Base-by-base conservation (phyloP, 2,113 vertebrate species). In the Pseudopodoces humilis region DNA sequence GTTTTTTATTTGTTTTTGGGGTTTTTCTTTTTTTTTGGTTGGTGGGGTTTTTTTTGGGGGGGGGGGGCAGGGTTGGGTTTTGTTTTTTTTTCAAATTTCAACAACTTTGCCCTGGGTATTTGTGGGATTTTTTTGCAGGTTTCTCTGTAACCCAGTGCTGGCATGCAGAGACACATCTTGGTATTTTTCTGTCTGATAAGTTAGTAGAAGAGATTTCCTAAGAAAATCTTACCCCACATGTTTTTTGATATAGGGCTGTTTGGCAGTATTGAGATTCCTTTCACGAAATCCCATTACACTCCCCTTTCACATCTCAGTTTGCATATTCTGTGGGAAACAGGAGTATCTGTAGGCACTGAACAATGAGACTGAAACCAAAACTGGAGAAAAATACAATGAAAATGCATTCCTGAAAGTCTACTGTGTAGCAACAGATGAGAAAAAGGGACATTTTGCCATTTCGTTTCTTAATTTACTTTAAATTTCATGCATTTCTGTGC, bases 91-190 rank as follows among this genome's bases (percentile, higher is more conserved):
- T 80, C 35, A 1, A 30, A 9, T 39, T 31, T 72, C 31, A 30
- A 21, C 15, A 33, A 62, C 3, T 60, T 83, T 37, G 15, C 2
- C 70, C 1, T 52, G 7, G 0, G 22, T 55, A 46, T 46, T 31
- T 19, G 2, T 31, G n/a, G 7, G 8, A 0, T 2, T 11, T 31
- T 72, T 74, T 74, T 55, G 2, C 9, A 44, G 15, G 2, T 47
- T 71, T 85, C 12, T 17, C 33, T 43, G 14, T 50, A 43, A 52
- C 9, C 7, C 41, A 44, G 27, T 47, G 24, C 7, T 69, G n/a
- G 6, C 21, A n/a, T 0, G 1, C 8, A 41, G 28, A 30, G 16
- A 53, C 5, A 33, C 5, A 30, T 20, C 8, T 4, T 30, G 7
- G 4, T 35, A 15, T 35, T 92, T 55, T 92, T 82, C 33, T 87